Percentiles rank a stretch among this genome's conserved stretches.
Conservation (phyloP, 2,888 invertebrate genomes). For the Pyrrhia umbra region DNA sequence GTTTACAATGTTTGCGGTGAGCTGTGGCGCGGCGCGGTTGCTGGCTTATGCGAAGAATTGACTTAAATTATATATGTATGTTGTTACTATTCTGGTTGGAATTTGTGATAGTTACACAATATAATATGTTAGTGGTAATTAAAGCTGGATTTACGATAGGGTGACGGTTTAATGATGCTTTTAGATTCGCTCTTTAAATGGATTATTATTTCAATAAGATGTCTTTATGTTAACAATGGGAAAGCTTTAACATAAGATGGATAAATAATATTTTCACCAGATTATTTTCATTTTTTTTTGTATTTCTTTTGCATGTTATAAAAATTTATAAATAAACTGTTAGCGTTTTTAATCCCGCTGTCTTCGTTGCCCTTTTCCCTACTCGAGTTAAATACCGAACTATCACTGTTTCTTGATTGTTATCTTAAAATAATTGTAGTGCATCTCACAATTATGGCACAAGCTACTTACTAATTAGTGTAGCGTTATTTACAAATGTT, state of each 20-base stretch:
- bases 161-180: too few species aligned
- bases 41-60: conserved; percentile 18
- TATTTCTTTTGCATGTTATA: too few species aligned
- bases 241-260: too few species aligned
- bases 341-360: conserved; percentile 7
- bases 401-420: conserved; percentile 46
- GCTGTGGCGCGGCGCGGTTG: conserved; percentile 12
- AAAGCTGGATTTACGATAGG: too few species aligned
- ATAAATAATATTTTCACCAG: too few species aligned
- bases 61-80: conserved; percentile 12
- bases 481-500: conserved; percentile 50
- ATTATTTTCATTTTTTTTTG: too few species aligned
- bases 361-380: conserved; percentile 20
- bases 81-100: not conserved
- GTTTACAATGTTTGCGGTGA: conserved; percentile 43
- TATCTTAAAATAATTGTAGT: conserved; percentile 54
- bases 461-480: conserved; percentile 52
- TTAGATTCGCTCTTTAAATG: too few species aligned
- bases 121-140: too few species aligned
- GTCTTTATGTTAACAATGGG: too few species aligned
- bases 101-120: not conserved
- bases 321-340: not conserved
- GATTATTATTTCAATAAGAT: too few species aligned
- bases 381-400: conserved; percentile 38
- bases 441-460: conserved; percentile 49